Conservation (phyloP, 2,113 vertebrate genomes). For the Pedetes capensis region DNA sequence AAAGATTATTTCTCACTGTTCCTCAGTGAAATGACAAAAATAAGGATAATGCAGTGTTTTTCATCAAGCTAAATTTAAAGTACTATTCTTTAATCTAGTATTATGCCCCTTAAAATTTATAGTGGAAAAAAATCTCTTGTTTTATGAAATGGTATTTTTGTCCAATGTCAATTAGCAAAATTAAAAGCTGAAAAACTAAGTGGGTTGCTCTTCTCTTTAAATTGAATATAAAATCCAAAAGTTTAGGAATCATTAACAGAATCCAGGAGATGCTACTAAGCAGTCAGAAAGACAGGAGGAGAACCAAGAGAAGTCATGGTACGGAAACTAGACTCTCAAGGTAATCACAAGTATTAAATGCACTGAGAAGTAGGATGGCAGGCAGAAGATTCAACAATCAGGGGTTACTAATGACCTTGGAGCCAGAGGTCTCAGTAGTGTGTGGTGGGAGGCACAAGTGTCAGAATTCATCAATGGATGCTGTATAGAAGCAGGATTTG, state of each 20-base stretch:
- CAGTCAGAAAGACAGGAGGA: background rate
- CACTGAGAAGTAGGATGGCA: background rate
- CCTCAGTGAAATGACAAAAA: slow-evolving; percentile 36
- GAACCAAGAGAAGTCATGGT: background rate
- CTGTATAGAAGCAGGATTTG: background rate
- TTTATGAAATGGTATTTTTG: slow-evolving; percentile 1
- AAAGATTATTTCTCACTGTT: background rate
- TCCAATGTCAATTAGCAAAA: slow-evolving; percentile 23
- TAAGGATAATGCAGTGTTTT: background rate
- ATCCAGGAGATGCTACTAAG: background rate
- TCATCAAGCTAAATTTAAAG: slow-evolving; percentile 28
- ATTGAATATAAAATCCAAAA: background rate
- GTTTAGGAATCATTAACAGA: background rate
- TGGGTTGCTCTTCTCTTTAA: slow-evolving; percentile 20
- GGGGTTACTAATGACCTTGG: background rate
- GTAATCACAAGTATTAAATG: background rate
- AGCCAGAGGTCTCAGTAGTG: background rate
- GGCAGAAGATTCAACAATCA: background rate
- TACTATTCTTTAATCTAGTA: background rate
- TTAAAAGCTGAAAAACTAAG: background rate
- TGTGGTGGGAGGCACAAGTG: background rate
- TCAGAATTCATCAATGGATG: background rate
- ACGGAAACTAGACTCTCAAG: background rate
- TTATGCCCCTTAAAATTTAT: background rate
- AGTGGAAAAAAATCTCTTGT: background rate